Evolutionary conservation across 2,797 vertebrate genomes (phyloP), one percentile per base, ranked within the genome.

Genomic region (Leptodactylus fallax): DNA sequence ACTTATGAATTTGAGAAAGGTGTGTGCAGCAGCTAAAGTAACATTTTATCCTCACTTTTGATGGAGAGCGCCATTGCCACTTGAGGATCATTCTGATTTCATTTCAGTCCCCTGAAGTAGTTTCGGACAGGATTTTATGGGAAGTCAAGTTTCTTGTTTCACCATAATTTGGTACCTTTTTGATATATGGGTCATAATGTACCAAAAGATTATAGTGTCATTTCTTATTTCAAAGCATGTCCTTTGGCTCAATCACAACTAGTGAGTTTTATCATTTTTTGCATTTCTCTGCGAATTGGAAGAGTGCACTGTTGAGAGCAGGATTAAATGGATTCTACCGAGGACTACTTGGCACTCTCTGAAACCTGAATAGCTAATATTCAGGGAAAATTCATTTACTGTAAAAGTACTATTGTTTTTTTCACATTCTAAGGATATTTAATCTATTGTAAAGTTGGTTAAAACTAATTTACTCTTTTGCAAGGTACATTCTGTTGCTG

Each of bases 11-110:
- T 16, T 9, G 19, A 8, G 63, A 79, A 84, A 83, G 61, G 19
- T 76, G 85, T 51, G n/a, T 21, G 45, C 23, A 51, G n/a, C 45
- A 63, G 56, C 63, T 87, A 72, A 82, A 56, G 47, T 51, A 83
- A 58, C 47, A 81, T 71, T 58, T 76, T 82, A 58, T 79, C 63
- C 25, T 81, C 2, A 49, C 7, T 12, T 79, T 65, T 0, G 19
- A 25, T 14, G 9, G 7, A 80, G 17, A 55, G 49, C 36, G 21
- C 21, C 53, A 80, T 72, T 60, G 17, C 49, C 47, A 65, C 47
- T 65, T n/a, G 51, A 60, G 77, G 63, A 17, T 56, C 27, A 71
- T 79, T 79, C 13, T 85, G 61, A 53, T 85, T 78, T 65, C 25
- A 21, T 55, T 65, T 53, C 61, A 21, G n/a, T 55, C 27, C 78